Percentiles rank a stretch among this genome's conserved stretches.
Evolutionary conservation across 1,140 invertebrate species (phyloP).

Genomic region (Capitella teleta): DNA sequence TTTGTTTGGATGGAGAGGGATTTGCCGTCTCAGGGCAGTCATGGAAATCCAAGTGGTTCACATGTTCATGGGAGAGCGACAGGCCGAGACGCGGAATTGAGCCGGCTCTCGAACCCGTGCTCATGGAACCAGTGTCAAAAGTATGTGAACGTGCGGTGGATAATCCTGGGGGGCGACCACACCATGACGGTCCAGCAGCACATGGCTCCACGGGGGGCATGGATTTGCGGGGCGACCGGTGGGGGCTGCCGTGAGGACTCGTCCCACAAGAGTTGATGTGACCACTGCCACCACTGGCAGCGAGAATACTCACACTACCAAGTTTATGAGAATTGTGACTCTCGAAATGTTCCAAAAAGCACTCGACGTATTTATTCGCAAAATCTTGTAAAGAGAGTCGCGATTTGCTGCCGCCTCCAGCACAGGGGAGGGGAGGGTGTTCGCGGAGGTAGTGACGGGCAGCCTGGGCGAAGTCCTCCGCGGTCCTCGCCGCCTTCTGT

Average conservation of each 20-base stretch:
- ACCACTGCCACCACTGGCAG: not conserved
- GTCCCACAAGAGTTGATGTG: not conserved
- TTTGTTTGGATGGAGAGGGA: conserved; percentile 59
- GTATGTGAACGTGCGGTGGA: conserved; percentile 6
- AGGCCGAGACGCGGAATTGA: conserved; percentile 57
- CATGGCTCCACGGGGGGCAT: too few relatives aligned
- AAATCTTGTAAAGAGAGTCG: conserved; percentile 62
- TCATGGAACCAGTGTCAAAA: conserved; percentile 30
- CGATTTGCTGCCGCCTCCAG: conserved; percentile 52
- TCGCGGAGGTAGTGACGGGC: conserved; percentile 67
- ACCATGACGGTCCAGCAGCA: not conserved
- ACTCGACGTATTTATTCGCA: conserved; percentile 68
- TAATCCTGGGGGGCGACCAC: not conserved
- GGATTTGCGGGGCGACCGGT: conserved; percentile 14
- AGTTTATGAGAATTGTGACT: conserved; percentile 12
- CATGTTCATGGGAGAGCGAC: too few relatives aligned
- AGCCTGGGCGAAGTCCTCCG: conserved; percentile 73
- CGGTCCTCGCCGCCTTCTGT: conserved; percentile 67
- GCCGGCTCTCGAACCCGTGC: conserved; percentile 40
- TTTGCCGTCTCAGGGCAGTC: conserved; percentile 40
- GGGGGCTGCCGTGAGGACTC: conserved; percentile 11
- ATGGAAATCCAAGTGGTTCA: too few relatives aligned
- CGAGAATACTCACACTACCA: conserved; percentile 16
- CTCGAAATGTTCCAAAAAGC: conserved; percentile 51
- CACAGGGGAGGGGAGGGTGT: conserved; percentile 52